Evolutionary conservation across 2,797 vertebrate genomes (phyloP), one percentile per base, ranked within the genome.

Genomic region (Sebastes minor): DNA sequence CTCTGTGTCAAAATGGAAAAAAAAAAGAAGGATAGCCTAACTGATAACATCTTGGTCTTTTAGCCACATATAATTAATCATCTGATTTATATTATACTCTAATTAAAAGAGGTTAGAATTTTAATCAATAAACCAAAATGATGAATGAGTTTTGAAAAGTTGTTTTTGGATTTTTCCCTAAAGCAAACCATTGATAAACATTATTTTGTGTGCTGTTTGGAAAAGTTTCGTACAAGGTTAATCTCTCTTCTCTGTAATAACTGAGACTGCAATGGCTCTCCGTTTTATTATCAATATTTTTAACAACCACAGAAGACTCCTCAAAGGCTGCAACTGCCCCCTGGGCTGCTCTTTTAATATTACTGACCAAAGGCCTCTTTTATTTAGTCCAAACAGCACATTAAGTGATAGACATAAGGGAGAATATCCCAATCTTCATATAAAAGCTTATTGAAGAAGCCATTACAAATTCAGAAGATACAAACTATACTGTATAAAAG

Each of bases 271-370:
- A 74, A 61, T 23, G 64, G 53, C 27, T 79, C 33, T 80, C 55
- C 13, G 62, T 77, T 86, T 85, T 85, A 84, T 84, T 85, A 78
- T 86, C 68, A 79, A 57, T 76, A 87, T 85, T 84, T 88, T 86
- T 65, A 86, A 86, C 56, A 80, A 89, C 82, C 82, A 62, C 84
- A 55, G 66, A 78, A 84, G 82, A 80, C 70, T 81, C 77, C 68
- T 88, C 71, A 71, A 61, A 76, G 27, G 14, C 78, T 76, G 23
- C 68, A 86, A 68, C 81, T 78, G 87, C 82, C 84, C 73, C 86
- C 72, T 60, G 89, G 79, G 88, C 81, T 73, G 74, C 77, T 86
- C 89, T 88, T 90, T 92, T 90, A 88, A 90, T 91, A 89, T 87
- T 68, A 85, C 71, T 75, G 76, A 16, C 88, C 83, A 88, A 90